Evolutionary conservation across 2,797 vertebrate species (phyloP).

Genomic region (Clarias platycephalus): DNA sequence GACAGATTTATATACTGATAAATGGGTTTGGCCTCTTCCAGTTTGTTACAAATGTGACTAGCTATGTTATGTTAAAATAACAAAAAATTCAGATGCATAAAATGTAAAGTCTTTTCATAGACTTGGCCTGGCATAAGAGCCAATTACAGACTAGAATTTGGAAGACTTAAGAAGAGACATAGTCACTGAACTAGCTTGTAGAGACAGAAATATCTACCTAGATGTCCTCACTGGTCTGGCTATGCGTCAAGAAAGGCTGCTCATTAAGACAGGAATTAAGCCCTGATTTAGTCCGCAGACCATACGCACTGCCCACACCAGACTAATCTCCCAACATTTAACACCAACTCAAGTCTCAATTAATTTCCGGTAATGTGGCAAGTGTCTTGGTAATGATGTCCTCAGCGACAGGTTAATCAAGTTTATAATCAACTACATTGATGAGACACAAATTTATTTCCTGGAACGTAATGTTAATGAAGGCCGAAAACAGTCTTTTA

Average conservation of each 20-base stretch:
- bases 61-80: not conserved
- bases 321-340: not conserved
- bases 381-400: not conserved
- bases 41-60: not conserved
- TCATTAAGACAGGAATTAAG: not conserved
- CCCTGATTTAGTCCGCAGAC: not conserved
- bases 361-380: not conserved
- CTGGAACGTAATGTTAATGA: not conserved
- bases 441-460: not conserved
- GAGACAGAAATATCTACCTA: not conserved
- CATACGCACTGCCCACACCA: not conserved
- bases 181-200: not conserved
- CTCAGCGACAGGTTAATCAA: not conserved
- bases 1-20: not conserved
- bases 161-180: not conserved
- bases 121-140: not conserved
- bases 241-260: not conserved
- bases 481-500: not conserved
- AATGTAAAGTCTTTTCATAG: not conserved
- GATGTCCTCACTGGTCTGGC: not conserved
- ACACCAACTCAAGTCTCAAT: not conserved
- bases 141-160: not conserved
- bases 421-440: not conserved
- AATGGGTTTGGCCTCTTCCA: not conserved
- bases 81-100: not conserved